Conservation (phyloP, 2,113 vertebrate species). For the Heterocephalus glaber region DNA sequence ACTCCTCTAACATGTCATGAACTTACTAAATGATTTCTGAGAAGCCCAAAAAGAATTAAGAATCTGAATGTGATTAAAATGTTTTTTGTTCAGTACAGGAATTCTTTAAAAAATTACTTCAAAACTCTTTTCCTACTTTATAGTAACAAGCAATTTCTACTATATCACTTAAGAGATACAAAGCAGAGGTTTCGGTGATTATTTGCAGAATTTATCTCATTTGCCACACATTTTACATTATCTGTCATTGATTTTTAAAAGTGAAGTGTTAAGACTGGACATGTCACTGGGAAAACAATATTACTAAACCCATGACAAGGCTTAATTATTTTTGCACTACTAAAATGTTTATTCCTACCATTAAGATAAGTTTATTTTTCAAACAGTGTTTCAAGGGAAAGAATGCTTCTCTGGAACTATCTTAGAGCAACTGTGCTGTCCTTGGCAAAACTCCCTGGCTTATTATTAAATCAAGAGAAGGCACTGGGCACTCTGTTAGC, state of each 20-base stretch:
- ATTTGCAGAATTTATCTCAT: background rate
- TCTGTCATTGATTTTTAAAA: background rate
- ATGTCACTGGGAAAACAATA: background rate
- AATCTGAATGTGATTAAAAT: background rate
- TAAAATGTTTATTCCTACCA: background rate
- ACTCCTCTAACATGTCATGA: background rate
- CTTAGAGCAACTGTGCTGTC: background rate
- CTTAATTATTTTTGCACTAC: background rate
- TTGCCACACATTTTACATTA: background rate
- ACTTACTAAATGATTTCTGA: background rate
- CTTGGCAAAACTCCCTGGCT: background rate
- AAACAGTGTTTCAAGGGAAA: constrained; percentile 20
- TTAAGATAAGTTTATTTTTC: background rate
- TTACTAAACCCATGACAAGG: background rate
- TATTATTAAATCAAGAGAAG: constrained; percentile 51
- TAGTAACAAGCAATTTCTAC: background rate
- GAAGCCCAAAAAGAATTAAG: background rate
- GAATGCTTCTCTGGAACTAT: background rate
- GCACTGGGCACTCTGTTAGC: background rate
- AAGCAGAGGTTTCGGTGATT: background rate
- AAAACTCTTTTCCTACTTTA: constrained; percentile 15
- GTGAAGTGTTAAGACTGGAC: background rate
- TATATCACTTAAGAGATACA: background rate
- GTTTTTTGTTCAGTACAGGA: background rate
- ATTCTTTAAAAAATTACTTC: constrained; percentile 6